phyloP scores from a whole-genome alignment of 53 echinoderm and acorn worm genomes.

The Echinarachnius parma region DNA sequence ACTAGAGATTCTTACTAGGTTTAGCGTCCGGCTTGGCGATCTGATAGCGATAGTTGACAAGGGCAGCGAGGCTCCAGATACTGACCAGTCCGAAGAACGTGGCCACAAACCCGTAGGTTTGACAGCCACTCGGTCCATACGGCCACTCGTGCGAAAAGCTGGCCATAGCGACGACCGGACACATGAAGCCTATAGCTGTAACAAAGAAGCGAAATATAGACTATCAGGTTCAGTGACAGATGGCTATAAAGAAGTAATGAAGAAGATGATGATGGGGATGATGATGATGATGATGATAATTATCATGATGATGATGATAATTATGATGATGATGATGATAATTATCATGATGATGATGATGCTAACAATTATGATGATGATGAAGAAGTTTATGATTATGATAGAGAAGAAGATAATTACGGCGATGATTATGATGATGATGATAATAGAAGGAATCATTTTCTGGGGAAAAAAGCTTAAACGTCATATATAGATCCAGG shows the following conservation, averaged over 20 bases:
- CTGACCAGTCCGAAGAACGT: constrained; percentile 66
- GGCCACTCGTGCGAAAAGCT: constrained; percentile 58
- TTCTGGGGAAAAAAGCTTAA: no score
- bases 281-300: background rate
- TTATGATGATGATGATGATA: background rate
- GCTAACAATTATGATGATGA: background rate
- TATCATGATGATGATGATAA: background rate
- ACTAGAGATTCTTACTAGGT: no score
- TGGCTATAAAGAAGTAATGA: background rate
- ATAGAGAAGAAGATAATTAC: background rate
- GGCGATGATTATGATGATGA: background rate
- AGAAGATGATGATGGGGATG: background rate
- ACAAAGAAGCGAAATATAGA: background rate
- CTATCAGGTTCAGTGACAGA: no score
- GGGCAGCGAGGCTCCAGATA: constrained; percentile 56
- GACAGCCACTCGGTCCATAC: constrained; percentile 59
- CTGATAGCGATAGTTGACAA: constrained; percentile 48
- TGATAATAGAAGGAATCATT: background rate
- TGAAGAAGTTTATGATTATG: background rate
- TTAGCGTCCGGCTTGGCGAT: no score
- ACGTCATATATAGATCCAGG: no score
- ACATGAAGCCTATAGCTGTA: constrained; percentile 70
- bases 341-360: background rate
- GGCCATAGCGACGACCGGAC: constrained; percentile 66
- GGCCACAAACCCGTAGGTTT: constrained; percentile 64